A percentile compares a stretch with the other conserved stretches of the same genome.
Conservation (phyloP, 2,888 invertebrate genomes). For the Diogma glabrata region DNA sequence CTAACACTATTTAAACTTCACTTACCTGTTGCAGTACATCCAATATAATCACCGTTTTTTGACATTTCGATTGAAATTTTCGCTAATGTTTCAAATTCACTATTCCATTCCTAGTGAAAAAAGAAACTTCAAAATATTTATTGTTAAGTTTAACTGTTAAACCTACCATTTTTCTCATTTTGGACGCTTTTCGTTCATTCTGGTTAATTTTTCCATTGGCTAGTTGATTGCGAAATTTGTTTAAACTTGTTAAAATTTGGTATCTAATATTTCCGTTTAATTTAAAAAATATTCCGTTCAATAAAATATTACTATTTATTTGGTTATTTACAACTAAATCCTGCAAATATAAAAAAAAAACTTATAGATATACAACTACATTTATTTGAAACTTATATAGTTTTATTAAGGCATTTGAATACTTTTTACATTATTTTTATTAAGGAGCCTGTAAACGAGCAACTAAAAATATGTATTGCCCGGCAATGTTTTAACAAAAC, state of each 20-base stretch:
- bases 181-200: not conserved
- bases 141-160: not conserved
- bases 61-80: constrained; percentile 3
- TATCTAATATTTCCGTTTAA: constrained; percentile 2
- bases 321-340: too few relatives aligned
- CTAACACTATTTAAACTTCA: too few relatives aligned
- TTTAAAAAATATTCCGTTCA: too few relatives aligned
- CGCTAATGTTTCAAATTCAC: not conserved
- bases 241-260: constrained; percentile 5
- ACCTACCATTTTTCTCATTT: not conserved
- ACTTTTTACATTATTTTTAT: too few relatives aligned
- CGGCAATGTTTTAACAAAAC: too few relatives aligned
- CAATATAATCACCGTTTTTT: constrained; percentile 7
- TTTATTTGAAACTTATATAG: too few relatives aligned
- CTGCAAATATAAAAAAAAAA: too few relatives aligned
- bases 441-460: too few relatives aligned
- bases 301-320: too few relatives aligned
- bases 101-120: not conserved
- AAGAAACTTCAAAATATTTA: not conserved
- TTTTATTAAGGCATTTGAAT: too few relatives aligned
- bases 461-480: too few relatives aligned
- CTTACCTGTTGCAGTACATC: constrained; percentile 8
- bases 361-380: too few relatives aligned
- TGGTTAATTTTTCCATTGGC: constrained; percentile 1
- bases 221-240: constrained; percentile 5